Evolutionary conservation across 2,113 vertebrate species (phyloP).

Genomic region (Chloebia gouldiae): DNA sequence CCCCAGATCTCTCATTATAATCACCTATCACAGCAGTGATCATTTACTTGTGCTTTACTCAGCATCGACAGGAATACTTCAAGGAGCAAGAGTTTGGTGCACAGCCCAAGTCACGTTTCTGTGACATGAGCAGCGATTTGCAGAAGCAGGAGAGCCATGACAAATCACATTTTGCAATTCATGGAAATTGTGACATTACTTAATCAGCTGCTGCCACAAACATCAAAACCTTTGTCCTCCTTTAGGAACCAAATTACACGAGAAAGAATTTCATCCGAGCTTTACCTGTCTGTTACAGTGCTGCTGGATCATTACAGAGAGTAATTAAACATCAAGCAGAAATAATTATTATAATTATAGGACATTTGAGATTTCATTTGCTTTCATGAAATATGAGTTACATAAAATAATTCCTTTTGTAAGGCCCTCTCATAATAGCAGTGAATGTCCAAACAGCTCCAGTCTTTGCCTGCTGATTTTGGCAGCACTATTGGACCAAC

Average conservation of each 20-base stretch:
- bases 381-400: slow-evolving; percentile 39
- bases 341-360: slow-evolving; percentile 66
- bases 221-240: not conserved
- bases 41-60: not conserved
- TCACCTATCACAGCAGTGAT: not conserved
- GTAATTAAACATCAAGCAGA: slow-evolving; percentile 62
- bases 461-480: slow-evolving; percentile 39
- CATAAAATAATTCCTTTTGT: slow-evolving; percentile 34
- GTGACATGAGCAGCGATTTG: not conserved
- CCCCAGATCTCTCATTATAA: not conserved
- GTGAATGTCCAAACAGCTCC: not conserved
- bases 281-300: slow-evolving; percentile 44
- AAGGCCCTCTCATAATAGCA: not conserved
- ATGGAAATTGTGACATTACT: not conserved
- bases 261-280: not conserved
- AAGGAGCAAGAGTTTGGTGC: not conserved
- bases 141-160: not conserved
- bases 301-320: slow-evolving; percentile 34
- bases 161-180: not conserved
- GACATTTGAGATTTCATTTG: slow-evolving; percentile 48
- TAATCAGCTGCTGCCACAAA: not conserved
- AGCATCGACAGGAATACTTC: not conserved
- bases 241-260: not conserved
- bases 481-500: slow-evolving; percentile 1
- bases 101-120: not conserved